Evolutionary conservation across 2,888 invertebrate genomes (phyloP).

Genomic region (Drosophila kuntzei): DNA sequence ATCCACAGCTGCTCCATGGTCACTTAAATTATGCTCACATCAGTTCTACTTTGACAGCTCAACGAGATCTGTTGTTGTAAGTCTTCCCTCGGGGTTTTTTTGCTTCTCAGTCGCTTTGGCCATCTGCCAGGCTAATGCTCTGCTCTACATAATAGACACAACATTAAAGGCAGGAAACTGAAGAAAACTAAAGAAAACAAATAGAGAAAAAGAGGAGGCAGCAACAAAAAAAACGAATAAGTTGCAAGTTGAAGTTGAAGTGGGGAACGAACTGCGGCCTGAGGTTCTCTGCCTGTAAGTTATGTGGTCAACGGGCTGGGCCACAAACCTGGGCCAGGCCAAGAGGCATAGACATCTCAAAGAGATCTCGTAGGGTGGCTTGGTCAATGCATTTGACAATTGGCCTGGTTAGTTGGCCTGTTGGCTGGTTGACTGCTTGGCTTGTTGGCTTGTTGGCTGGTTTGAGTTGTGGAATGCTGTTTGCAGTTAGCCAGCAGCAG

Average conservation of each 20-base stretch:
- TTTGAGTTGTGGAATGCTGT: conserved; percentile 52
- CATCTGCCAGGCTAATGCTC: conserved; percentile 29
- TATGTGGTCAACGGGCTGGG: conserved; percentile 34
- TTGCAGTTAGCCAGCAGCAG: conserved; percentile 42
- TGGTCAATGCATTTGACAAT: conserved; percentile 63
- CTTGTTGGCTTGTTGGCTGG: conserved; percentile 21
- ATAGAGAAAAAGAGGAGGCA: conserved; percentile 1
- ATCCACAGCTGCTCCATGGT: neutral
- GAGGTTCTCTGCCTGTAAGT: conserved; percentile 29
- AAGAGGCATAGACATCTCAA: conserved; percentile 26
- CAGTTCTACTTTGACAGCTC: conserved; percentile 10
- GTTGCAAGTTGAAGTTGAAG: conserved; percentile 16
- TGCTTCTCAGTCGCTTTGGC: conserved; percentile 6
- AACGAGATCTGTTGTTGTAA: conserved; percentile 21
- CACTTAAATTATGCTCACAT: conserved; percentile 17
- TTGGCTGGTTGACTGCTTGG: conserved; percentile 18
- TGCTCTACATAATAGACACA: conserved; percentile 49
- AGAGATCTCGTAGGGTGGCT: conserved; percentile 63
- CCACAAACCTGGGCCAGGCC: conserved; percentile 7
- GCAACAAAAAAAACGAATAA: conserved; percentile 15
- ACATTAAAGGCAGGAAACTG: conserved; percentile 54
- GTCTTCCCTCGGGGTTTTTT: conserved; percentile 15
- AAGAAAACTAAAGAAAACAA: conserved; percentile 4
- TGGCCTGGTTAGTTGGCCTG: conserved; percentile 48
- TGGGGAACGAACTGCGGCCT: neutral